These are phyloP conservation scores for Catharus minimus DNA, from an alignment of 2,113 vertebrate genomes.

Conservation along the genomic window DNA sequence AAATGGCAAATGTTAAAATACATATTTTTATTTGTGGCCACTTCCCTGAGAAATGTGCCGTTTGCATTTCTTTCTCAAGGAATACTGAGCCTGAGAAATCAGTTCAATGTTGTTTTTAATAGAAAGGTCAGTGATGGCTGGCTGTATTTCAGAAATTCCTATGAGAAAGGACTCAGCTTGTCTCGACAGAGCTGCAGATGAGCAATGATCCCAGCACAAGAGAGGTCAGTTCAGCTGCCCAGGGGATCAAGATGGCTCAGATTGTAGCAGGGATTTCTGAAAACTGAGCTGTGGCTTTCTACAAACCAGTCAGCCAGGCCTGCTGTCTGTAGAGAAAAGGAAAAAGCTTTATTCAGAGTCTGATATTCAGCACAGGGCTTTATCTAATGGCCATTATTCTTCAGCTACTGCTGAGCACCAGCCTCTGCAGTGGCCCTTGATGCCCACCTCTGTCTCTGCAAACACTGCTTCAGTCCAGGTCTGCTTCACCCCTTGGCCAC, in stretches of 20 bases:
- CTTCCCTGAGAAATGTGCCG: slow-evolving; percentile 36
- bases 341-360: neutral
- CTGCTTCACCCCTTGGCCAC: neutral
- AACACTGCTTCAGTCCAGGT: neutral
- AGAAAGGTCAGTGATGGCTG: slow-evolving; percentile 52
- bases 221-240: neutral
- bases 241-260: neutral
- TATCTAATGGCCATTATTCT: neutral
- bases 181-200: neutral
- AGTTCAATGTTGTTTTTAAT: slow-evolving; percentile 47
- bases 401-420: neutral
- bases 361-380: neutral
- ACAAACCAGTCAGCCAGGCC: neutral
- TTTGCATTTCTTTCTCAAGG: slow-evolving; percentile 46
- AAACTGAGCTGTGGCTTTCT: neutral
- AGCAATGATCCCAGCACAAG: neutral
- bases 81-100: slow-evolving; percentile 25
- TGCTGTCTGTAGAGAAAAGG: neutral
- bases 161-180: slow-evolving; percentile 5
- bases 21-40: neutral
- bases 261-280: neutral
- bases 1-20: neutral
- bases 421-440: neutral
- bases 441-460: neutral
- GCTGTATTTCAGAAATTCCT: slow-evolving; percentile 47